Base-by-base conservation (phyloP, 1,140 invertebrate species). In the Drosophila bocqueti region DNA sequence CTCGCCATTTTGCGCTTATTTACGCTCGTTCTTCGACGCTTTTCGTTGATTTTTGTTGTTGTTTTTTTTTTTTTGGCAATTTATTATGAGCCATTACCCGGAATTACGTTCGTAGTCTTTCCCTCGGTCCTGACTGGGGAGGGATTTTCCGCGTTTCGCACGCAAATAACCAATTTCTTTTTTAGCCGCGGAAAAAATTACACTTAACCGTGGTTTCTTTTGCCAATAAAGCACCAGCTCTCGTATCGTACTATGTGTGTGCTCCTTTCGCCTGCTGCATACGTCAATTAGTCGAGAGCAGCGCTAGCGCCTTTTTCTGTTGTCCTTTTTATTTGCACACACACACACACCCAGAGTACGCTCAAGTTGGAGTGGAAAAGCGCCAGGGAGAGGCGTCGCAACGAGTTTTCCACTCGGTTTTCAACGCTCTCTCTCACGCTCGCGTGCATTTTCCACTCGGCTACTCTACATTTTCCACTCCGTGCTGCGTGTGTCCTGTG, bases 131-230 rank as follows among this genome's bases (percentile, higher is more conserved):
- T 21, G 18, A 5, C 16, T 43, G 34, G 21, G 21, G 21, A n/a
- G 58, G 50, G 38, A 43, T 46, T 61, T 66, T 72, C 46, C 57
- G 58, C 62, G 52, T 55, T 47, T 76, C 54, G 67, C 82, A 84
- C 81, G 82, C 82, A 84, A 84, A 85, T 84, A 84, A 81, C 81
- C 82, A 84, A 84, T 84, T 84, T 84, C 68, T 54, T 49, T 79
- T 69, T 83, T 76, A 65, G 74, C 74, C 52, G 60, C 50, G 46
- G 29, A 55, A 81, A 57, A 65, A 65, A 60, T 49, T 76, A 77
- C 59, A 61, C 29, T 76, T 65, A 76, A 47, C 63, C 57, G 43
- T 81, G 68, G 65, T 81, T 81, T 66, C 72, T 63, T 81, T 80
- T 43, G 60, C 74, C 42, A 76, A 76, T 76, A 57, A 40, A 13